phyloP scores from a whole-genome alignment of 2,888 invertebrate species.

The Flexamia atlantica region DNA sequence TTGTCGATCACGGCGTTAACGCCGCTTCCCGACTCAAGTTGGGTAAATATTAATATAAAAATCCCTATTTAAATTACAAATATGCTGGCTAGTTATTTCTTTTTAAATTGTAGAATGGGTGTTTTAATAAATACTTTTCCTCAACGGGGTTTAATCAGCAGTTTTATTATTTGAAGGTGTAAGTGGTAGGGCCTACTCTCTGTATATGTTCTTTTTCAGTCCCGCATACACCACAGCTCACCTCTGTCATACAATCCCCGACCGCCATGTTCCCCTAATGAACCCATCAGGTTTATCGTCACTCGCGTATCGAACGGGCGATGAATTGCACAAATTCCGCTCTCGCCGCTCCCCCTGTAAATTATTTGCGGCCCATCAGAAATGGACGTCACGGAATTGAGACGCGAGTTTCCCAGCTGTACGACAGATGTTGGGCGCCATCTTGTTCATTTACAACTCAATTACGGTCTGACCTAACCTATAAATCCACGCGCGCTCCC shows the following conservation, averaged over 20 bases:
- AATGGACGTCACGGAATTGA: constrained; percentile 43
- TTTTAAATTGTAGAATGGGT: too few species aligned
- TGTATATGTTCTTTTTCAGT: too few species aligned
- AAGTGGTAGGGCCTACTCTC: too few species aligned
- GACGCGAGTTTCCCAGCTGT: constrained; percentile 52
- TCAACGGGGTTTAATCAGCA: too few species aligned
- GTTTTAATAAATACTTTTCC: too few species aligned
- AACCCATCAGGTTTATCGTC: constrained; percentile 7
- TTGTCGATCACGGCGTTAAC: too few species aligned
- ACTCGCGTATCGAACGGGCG: constrained; percentile 13
- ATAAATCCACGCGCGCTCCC: constrained; percentile 46
- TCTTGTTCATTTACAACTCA: constrained; percentile 66
- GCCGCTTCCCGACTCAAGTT: too few species aligned
- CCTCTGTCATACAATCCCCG: neutral
- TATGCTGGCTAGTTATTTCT: too few species aligned
- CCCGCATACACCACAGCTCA: neutral
- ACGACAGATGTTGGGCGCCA: constrained; percentile 64
- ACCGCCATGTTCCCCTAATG: constrained; percentile 36
- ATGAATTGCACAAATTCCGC: constrained; percentile 59
- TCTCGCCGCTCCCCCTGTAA: constrained; percentile 36
- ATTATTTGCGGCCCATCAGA: constrained; percentile 50
- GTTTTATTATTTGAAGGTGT: too few species aligned
- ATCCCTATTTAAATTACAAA: too few species aligned
- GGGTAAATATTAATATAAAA: too few species aligned
- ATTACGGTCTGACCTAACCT: constrained; percentile 61